These are phyloP conservation scores for Nomada hirtipes DNA, from an alignment of 2,888 invertebrate species.

Conservation along the genomic window DNA sequence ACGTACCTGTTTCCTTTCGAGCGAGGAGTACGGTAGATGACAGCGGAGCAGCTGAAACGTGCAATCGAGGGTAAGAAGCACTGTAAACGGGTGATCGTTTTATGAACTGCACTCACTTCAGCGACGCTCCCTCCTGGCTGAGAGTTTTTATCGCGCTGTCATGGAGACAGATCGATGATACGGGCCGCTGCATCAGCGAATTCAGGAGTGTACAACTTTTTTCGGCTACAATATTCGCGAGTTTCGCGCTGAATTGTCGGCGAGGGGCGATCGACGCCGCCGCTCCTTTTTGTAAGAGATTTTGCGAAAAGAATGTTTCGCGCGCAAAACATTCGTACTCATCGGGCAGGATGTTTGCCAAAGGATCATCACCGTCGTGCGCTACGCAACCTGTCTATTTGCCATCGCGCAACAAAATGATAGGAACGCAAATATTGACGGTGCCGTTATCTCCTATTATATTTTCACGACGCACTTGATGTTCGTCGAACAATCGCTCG, in stretches of 20 bases:
- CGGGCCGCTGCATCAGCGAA: conserved; percentile 17
- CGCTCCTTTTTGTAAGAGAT: too few species aligned
- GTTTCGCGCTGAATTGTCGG: too few species aligned
- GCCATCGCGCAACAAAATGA: conserved; percentile 42
- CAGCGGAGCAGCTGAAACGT: background rate
- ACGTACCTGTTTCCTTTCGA: background rate
- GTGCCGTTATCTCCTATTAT: conserved; percentile 42
- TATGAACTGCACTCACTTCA: conserved; percentile 11
- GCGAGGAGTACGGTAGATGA: background rate
- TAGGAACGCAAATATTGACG: conserved; percentile 49
- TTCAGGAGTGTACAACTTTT: background rate
- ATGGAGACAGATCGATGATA: conserved; percentile 14
- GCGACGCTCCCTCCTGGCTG: background rate
- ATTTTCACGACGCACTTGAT: conserved; percentile 38
- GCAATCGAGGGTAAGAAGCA: conserved; percentile 18
- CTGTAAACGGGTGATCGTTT: conserved; percentile 35
- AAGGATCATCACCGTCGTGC: background rate
- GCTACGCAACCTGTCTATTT: conserved; percentile 5
- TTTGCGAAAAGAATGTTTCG: too few species aligned
- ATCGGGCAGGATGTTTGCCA: background rate
- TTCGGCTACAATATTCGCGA: background rate
- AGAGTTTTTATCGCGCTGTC: conserved; percentile 15
- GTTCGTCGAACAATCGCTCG: conserved; percentile 19
- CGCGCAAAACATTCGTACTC: background rate
- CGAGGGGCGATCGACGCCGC: too few species aligned